Base-by-base conservation (phyloP, 1,140 invertebrate species). In the Nasonia giraulti region DNA sequence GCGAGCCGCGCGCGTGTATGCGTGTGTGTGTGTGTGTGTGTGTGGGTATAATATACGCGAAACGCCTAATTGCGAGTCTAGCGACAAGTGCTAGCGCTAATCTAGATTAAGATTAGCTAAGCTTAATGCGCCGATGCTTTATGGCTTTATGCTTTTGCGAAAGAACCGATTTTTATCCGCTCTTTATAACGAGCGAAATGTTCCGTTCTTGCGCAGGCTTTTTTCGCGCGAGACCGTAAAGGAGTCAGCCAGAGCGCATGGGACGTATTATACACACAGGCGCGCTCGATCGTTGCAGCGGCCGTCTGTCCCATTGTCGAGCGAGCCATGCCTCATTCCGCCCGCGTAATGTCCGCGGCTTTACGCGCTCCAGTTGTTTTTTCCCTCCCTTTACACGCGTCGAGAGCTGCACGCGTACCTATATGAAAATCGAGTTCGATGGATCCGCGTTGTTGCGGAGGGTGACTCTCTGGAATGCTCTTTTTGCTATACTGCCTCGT, bases 161-260 rank as follows among this genome's bases (percentile, higher is more conserved):
- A 69, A 69, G n/a, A 69, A 27, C 2, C 8, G 50, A 66, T 79
- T 79, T 79, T 79, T 79, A 79, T 79, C 11, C 10, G 33, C 33
- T 37, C 20, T 79, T 78, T 31, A 66, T 66, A 78, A 78, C 76
- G 50, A 78, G 76, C 27, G 76, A 62, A 62, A 62, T 62, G 76
- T 33, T 44, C 75, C 75, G 40, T 77, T 77, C 37, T 40, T 74
- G 33, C 73, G 7, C 33, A 47, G 2, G 33, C 40, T 44, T 75
- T 40, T 75, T 75, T 40, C 37, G 33, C 37, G 73, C n/a, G 1
- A 8, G n/a, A 55, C 5, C 75, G 75, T 55, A 77, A 77, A 77
- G 75, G 74, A 27, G 8, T 44, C 37, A 40, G 40, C 40, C 40
- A 44, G 40, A 44, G 40, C 40, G 27, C 40, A 44, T 37, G 5